phyloP scores from a whole-genome alignment of 2,888 invertebrate species.

The Chalcosyrphus nemorum region DNA sequence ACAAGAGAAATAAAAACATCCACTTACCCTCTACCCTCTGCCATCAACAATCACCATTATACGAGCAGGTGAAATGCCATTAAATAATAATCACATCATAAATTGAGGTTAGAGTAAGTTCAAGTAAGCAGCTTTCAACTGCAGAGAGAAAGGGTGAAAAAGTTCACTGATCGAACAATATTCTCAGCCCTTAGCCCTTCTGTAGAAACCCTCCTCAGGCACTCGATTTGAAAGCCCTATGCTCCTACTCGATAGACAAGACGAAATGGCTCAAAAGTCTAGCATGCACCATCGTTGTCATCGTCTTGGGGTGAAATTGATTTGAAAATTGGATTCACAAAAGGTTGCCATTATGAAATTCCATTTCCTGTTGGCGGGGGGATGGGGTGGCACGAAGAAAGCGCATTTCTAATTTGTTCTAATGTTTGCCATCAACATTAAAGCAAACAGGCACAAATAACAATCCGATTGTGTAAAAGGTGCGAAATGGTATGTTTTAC shows the following conservation, averaged over 20 bases:
- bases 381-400: too few relatives aligned
- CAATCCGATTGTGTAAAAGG: slow-evolving; percentile 64
- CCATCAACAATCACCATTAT: slow-evolving; percentile 1
- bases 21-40: slow-evolving; percentile 26
- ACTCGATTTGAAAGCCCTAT: too few relatives aligned
- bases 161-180: slow-evolving; percentile 60
- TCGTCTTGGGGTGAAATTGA: slow-evolving; percentile 66
- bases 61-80: slow-evolving; percentile 41
- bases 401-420: slow-evolving; percentile 31
- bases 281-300: not conserved
- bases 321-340: slow-evolving; percentile 67
- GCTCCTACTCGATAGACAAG: slow-evolving; percentile 32
- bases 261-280: not conserved
- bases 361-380: slow-evolving; percentile 62
- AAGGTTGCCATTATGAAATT: slow-evolving; percentile 12
- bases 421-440: not conserved
- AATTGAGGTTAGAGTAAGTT: slow-evolving; percentile 68
- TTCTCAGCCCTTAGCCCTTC: too few relatives aligned
- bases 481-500: slow-evolving; percentile 66
- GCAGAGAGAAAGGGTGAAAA: not conserved
- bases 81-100: slow-evolving; percentile 60
- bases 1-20: slow-evolving; percentile 19
- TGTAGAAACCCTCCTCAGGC: too few relatives aligned
- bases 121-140: slow-evolving; percentile 53
- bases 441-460: slow-evolving; percentile 20